Conservation (phyloP, 2,113 vertebrate genomes). For the Salvator merianae region DNA sequence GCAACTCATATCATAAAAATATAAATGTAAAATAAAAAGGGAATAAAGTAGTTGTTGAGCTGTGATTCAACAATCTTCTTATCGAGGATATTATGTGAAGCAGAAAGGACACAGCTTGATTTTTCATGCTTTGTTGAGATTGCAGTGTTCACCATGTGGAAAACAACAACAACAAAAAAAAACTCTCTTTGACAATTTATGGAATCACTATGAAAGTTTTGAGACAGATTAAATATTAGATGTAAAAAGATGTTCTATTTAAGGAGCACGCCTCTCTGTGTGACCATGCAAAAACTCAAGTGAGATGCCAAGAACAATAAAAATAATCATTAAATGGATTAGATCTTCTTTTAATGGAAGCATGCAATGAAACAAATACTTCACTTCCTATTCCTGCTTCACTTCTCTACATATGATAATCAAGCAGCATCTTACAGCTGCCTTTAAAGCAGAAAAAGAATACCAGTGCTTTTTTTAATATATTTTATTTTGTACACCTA, state of each 20-base stretch:
- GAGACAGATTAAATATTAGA: conserved; percentile 10
- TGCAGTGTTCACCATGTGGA: background rate
- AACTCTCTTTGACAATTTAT: background rate
- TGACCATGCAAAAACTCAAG: background rate
- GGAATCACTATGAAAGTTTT: background rate
- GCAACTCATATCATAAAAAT: too few relatives aligned
- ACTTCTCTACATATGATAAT: background rate
- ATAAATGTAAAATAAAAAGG: too few relatives aligned
- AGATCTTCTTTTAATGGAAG: background rate
- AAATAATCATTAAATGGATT: background rate
- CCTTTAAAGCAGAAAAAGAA: background rate
- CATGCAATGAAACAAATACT: background rate
- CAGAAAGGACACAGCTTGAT: background rate
- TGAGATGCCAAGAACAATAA: background rate
- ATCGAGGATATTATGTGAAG: background rate
- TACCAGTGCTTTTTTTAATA: fast-evolving
- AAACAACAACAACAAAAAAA: too few relatives aligned
- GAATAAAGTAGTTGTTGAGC: conserved; percentile 12
- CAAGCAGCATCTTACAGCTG: background rate
- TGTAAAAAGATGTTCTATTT: conserved; percentile 1
- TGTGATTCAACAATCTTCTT: conserved; percentile 5
- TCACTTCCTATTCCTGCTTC: background rate
- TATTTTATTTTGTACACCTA: too few relatives aligned
- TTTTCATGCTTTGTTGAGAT: conserved; percentile 4
- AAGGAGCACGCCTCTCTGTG: background rate